These are phyloP conservation scores for Trachelus iudaicus DNA, from an alignment of 2,888 invertebrate species.

Conservation along the genomic window DNA sequence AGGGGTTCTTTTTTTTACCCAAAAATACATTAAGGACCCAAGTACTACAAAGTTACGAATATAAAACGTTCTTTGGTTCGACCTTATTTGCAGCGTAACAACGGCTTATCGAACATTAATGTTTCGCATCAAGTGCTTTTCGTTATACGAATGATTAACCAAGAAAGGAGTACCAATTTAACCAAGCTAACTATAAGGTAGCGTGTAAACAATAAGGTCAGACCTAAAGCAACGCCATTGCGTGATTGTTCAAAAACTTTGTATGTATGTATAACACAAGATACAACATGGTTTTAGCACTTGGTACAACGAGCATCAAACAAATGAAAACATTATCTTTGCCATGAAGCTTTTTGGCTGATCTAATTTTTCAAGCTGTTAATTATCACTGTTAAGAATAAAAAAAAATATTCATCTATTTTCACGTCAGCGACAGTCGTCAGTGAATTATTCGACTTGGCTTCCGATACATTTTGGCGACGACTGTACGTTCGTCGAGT, in stretches of 20 bases:
- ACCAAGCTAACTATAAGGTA: too few relatives aligned
- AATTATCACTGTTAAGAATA: too few relatives aligned
- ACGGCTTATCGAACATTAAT: neutral
- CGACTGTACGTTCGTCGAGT: conserved; percentile 11
- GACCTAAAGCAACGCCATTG: too few relatives aligned
- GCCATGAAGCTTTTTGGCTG: too few relatives aligned
- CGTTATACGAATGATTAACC: neutral
- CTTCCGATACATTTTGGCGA: neutral
- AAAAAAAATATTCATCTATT: neutral
- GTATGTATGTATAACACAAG: neutral
- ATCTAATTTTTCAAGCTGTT: too few relatives aligned
- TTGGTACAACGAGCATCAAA: neutral
- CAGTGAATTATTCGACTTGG: conserved; percentile 12
- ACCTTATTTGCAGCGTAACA: neutral
- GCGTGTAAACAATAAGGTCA: too few relatives aligned
- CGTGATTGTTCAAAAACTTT: too few relatives aligned
- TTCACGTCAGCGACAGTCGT: conserved; percentile 15
- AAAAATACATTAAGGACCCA: neutral
- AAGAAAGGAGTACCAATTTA: neutral
- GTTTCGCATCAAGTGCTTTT: neutral
- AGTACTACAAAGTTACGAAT: neutral
- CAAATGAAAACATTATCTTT: too few relatives aligned
- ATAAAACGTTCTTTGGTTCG: neutral
- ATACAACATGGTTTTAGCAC: neutral
- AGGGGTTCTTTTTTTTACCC: neutral